Percentiles rank a stretch among this genome's conserved stretches.
Conservation (phyloP, 2,113 vertebrate genomes). For the Dermatemys mawii region DNA sequence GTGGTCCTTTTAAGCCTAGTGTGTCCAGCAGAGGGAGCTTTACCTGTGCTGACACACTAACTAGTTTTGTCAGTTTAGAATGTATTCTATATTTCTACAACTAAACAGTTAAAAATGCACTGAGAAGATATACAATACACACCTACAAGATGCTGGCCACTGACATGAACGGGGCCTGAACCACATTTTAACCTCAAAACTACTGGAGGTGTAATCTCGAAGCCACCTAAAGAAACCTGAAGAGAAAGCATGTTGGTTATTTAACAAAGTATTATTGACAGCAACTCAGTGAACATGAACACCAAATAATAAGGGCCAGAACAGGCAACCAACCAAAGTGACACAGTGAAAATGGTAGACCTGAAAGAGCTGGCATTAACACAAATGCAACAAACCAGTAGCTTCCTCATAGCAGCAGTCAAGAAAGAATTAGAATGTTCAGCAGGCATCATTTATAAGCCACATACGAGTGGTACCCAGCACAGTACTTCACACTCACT, state of each 20-base stretch:
- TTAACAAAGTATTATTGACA: background rate
- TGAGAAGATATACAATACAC: conserved; percentile 53
- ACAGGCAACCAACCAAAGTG: background rate
- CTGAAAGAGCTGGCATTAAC: background rate
- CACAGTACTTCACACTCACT: background rate
- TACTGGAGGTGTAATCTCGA: conserved; percentile 93
- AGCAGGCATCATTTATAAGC: background rate
- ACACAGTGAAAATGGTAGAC: background rate
- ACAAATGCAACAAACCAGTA: background rate
- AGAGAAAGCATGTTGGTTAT: background rate
- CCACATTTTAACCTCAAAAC: conserved; percentile 91
- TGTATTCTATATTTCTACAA: background rate
- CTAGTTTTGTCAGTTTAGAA: background rate
- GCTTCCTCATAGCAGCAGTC: background rate
- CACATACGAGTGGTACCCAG: background rate
- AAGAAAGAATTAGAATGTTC: background rate
- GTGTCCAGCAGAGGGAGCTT: background rate
- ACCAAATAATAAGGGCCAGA: background rate
- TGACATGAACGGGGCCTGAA: conserved; percentile 92
- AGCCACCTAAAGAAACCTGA: conserved; percentile 95
- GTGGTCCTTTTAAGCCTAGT: background rate
- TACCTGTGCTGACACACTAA: background rate
- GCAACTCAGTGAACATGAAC: background rate
- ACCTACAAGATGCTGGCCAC: conserved; percentile 96
- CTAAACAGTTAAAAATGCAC: background rate